phyloP scores from a whole-genome alignment of 2,888 invertebrate genomes.

The Megaustenia siamemsis region DNA sequence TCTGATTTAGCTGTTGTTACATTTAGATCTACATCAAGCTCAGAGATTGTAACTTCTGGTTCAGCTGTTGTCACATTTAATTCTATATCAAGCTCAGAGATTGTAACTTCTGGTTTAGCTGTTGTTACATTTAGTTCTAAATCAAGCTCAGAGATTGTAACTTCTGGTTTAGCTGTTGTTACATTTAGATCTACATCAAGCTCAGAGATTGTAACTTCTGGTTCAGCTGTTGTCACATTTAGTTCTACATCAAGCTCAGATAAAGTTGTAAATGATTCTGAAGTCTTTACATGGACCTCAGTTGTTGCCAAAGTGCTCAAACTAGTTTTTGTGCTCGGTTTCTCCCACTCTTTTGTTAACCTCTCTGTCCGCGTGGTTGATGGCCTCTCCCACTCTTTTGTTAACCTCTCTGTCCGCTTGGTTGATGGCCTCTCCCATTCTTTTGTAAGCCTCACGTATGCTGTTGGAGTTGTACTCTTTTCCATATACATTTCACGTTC shows the following conservation, averaged over 20 bases:
- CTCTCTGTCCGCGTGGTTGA: not conserved
- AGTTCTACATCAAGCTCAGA: not conserved
- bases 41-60: not conserved
- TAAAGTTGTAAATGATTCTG: not conserved
- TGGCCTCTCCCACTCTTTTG: conserved; percentile 11
- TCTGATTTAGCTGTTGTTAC: not conserved
- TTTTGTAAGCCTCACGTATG: not conserved
- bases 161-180: not conserved
- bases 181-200: not conserved
- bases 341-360: not conserved
- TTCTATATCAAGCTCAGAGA: not conserved
- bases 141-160: not conserved
- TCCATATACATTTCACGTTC: not conserved
- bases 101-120: not conserved
- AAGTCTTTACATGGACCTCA: not conserved
- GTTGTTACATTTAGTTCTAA: not conserved
- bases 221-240: not conserved
- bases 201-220: not conserved
- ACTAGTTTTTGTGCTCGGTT: not conserved
- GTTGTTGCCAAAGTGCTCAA: not conserved
- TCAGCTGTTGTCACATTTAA: not conserved
- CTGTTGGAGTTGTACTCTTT: not conserved
- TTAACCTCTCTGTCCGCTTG: not conserved
- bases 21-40: not conserved
- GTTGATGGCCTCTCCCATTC: not conserved